Percentiles rank a stretch among this genome's conserved stretches.
These are phyloP conservation scores for Hoplodrina blanda DNA, from an alignment of 2,888 invertebrate genomes.

Conservation along the genomic window DNA sequence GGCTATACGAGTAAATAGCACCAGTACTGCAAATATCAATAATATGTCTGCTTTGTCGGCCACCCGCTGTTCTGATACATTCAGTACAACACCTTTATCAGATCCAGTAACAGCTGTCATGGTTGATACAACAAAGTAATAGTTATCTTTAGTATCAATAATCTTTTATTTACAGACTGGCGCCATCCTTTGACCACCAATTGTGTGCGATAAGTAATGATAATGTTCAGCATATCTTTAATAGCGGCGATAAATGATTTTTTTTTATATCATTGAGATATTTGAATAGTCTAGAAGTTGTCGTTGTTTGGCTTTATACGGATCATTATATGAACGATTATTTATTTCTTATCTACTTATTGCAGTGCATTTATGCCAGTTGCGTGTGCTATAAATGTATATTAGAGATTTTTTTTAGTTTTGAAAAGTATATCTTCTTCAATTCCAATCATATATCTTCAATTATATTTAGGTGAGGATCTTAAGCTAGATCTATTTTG, in stretches of 20 bases:
- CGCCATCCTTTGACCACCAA: slow-evolving; percentile 79
- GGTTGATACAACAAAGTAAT: slow-evolving; percentile 36
- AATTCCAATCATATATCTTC: too few species aligned
- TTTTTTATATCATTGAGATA: slow-evolving; percentile 8
- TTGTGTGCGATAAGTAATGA: slow-evolving; percentile 70
- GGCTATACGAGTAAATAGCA: slow-evolving; percentile 36
- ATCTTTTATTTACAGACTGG: slow-evolving; percentile 69
- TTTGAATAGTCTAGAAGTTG: slow-evolving; percentile 30
- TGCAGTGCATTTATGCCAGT: not conserved
- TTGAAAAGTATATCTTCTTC: too few species aligned
- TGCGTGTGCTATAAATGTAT: not conserved
- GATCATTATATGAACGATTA: too few species aligned
- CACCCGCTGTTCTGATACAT: slow-evolving; percentile 41
- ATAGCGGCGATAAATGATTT: slow-evolving; percentile 60
- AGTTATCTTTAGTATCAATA: slow-evolving; percentile 58
- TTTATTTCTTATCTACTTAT: slow-evolving; percentile 1
- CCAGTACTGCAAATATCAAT: slow-evolving; percentile 33
- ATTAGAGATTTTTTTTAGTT: fast-evolving
- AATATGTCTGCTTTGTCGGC: slow-evolving; percentile 31
- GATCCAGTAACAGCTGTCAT: slow-evolving; percentile 51
- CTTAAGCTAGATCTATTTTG: too few species aligned
- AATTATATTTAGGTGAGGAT: too few species aligned
- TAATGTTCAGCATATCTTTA: slow-evolving; percentile 64
- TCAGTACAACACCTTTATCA: slow-evolving; percentile 49
- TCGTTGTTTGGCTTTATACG: not conserved